Evolutionary conservation across 2,888 invertebrate genomes (phyloP).

Genomic region (Deilephila elpenor): DNA sequence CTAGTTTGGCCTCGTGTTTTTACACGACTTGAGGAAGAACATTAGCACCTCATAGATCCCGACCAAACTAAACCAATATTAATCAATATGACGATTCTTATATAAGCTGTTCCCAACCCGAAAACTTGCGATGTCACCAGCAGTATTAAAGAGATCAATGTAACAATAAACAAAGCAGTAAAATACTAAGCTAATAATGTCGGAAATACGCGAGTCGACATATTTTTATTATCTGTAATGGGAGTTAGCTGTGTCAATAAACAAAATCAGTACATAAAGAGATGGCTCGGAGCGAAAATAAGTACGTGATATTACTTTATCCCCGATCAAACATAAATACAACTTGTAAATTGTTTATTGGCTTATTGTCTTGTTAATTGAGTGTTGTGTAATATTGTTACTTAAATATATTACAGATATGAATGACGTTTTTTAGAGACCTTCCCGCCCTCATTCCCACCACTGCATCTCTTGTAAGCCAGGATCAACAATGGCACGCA

Average conservation of each 20-base stretch:
- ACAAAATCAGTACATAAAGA: slow-evolving; percentile 1
- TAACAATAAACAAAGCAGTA: slow-evolving; percentile 17
- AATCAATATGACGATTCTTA: background rate
- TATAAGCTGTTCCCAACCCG: too few relatives aligned
- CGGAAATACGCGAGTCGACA: slow-evolving; percentile 6
- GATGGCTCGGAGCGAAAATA: background rate
- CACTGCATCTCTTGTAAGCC: too few relatives aligned
- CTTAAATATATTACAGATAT: background rate
- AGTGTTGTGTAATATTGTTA: background rate
- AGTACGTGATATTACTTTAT: background rate
- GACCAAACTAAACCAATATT: too few relatives aligned
- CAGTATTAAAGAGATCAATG: slow-evolving; percentile 7
- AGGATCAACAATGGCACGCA: too few relatives aligned
- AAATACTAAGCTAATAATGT: background rate
- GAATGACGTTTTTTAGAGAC: too few relatives aligned
- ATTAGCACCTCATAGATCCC: background rate
- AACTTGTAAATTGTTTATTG: background rate
- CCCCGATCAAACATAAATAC: background rate
- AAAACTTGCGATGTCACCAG: background rate
- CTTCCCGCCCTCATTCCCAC: too few relatives aligned
- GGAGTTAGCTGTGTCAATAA: slow-evolving; percentile 15
- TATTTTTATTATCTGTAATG: slow-evolving; percentile 22
- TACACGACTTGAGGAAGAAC: too few relatives aligned
- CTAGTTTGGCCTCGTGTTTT: too few relatives aligned
- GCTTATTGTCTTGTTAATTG: background rate